Base-by-base conservation (phyloP, 2,797 vertebrate genomes). In the Antrozous pallidus region DNA sequence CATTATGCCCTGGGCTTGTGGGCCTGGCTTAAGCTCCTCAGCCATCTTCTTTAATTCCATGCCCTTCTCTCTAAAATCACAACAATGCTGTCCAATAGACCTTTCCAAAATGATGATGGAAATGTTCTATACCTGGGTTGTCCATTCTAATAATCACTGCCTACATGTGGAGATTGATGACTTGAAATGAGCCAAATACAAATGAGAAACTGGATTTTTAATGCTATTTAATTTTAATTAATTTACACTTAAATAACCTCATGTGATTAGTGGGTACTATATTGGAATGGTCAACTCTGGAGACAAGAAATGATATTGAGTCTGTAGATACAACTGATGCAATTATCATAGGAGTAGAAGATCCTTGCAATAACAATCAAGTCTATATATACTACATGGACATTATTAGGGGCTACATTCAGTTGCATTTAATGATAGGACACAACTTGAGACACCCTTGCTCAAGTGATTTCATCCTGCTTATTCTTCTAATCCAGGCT, bases 191-290 rank as follows among this genome's bases (percentile, higher is more conserved):
- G 12, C 61, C 40, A 28, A 71, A 61, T 18, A 31, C 31, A 71
- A 75, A 83, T n/a, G 18, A 91, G 22, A n/a, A 87, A 47, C 17
- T 77, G 38, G 80, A 78, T 56, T 86, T 90, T 65, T 90, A 92
- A 83, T 80, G 49, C 42, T 88, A 18, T 6, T 75, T 75, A 51
- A 86, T 83, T 91, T 54, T 61, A 87, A 74, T 71, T 36, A 40
- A 31, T 51, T 70, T 75, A 77, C 4, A 63, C 28, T 56, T 69
- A 56, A 47, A 80, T 24, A 61, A 40, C 13, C 26, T n/a, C 49
- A 22, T 42, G 51, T 78, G 56, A 40, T 33, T 31, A 28, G 16
- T 33, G 40, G 61, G 26, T 83, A 40, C 71, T 61, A 61, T 16
- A 31, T 2, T 65, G 28, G 78, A 63, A 42, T 58, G 36, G 87